Conservation (phyloP, 37 sponge, comb jelly and placozoan genomes). For the Mnemiopsis leidyi region DNA sequence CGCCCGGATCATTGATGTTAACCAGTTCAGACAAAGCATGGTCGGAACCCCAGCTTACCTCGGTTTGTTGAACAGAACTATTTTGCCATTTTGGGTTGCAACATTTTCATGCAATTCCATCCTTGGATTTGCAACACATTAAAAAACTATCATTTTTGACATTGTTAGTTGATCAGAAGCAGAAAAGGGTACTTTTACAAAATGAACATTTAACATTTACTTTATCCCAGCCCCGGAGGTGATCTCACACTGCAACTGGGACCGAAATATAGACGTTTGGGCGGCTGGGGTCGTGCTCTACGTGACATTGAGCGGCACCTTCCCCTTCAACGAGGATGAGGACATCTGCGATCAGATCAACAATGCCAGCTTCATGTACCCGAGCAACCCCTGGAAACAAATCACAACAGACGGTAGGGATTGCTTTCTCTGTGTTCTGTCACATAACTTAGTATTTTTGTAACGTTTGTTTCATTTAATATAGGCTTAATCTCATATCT, state of each 20-base stretch:
- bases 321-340: conserved; percentile 99
- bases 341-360: conserved; percentile 96
- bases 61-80: conserved; percentile 70
- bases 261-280: conserved; percentile 34
- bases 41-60: conserved; percentile 98
- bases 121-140: no score
- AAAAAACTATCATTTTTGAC: no score
- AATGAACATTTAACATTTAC: no score
- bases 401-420: conserved; percentile 73
- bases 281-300: conserved; percentile 33
- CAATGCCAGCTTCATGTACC: conserved; percentile 98
- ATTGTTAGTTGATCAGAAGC: no score
- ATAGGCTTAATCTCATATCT: neutral
- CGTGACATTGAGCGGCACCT: conserved; percentile 93
- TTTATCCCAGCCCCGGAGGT: conserved; percentile 51
- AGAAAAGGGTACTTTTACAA: no score
- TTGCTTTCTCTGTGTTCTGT: neutral
- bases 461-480: neutral
- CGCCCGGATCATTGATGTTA: conserved; percentile 95
- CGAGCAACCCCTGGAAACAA: conserved; percentile 90
- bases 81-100: no score
- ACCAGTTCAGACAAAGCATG: conserved; percentile 91
- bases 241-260: conserved; percentile 6
- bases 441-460: neutral
- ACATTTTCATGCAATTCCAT: no score